Conservation (phyloP, 1,140 invertebrate genomes). For the Arctopsyche grandis region DNA sequence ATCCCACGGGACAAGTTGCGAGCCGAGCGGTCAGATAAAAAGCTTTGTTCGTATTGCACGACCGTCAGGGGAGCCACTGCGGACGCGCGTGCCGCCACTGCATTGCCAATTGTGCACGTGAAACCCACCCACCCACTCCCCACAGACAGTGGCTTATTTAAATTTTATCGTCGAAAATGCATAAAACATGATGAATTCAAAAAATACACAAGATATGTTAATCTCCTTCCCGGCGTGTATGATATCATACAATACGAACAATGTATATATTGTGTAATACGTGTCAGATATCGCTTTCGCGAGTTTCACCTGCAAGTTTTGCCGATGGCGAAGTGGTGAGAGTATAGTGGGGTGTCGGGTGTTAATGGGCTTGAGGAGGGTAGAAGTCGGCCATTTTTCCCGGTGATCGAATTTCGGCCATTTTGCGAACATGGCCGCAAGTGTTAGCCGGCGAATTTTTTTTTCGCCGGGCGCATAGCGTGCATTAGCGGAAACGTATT, state of each 20-base stretch:
- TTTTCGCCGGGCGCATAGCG: slow-evolving; percentile 23
- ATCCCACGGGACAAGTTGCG: slow-evolving; percentile 39
- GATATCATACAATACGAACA: too few species aligned
- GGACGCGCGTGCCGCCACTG: slow-evolving; percentile 34
- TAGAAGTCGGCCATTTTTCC: not conserved
- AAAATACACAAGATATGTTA: too few species aligned
- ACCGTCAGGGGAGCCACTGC: slow-evolving; percentile 45
- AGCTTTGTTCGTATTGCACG: slow-evolving; percentile 42
- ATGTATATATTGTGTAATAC: too few species aligned
- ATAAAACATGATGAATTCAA: too few species aligned
- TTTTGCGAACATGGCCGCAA: not conserved
- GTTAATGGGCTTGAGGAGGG: too few species aligned
- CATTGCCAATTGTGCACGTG: slow-evolving; percentile 20
- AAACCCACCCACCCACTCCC: not conserved
- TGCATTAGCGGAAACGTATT: slow-evolving; percentile 53
- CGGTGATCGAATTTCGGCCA: slow-evolving; percentile 23
- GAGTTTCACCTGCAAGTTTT: too few species aligned
- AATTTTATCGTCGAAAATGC: too few species aligned
- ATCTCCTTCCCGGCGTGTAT: too few species aligned
- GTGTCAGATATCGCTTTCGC: too few species aligned
- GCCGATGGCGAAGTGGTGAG: too few species aligned
- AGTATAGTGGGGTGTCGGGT: too few species aligned
- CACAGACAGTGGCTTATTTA: too few species aligned
- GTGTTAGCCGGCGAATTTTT: slow-evolving; percentile 19
- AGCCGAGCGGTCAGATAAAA: slow-evolving; percentile 47